phyloP scores from a whole-genome alignment of 2,888 invertebrate species.

The Hypomecis atomaria region DNA sequence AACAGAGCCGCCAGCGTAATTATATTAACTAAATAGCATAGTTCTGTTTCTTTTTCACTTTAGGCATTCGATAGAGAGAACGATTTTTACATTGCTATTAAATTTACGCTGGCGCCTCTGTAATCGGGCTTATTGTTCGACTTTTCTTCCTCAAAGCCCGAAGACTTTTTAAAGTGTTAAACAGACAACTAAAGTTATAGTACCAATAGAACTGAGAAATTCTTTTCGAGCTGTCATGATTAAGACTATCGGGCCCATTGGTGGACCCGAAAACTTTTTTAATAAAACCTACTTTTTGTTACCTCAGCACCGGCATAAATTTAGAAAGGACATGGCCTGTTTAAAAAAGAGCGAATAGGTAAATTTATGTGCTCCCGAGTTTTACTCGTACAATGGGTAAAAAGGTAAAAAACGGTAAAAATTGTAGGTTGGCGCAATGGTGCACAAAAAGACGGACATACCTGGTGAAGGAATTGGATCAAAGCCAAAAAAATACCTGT shows the following conservation, averaged over 20 bases:
- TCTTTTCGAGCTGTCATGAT: slow-evolving; percentile 26
- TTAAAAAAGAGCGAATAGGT: slow-evolving; percentile 64
- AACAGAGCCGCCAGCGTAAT: no score
- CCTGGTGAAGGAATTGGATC: slow-evolving; percentile 4
- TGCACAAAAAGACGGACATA: slow-evolving; percentile 11
- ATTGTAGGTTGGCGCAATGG: slow-evolving; percentile 23
- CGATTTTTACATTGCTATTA: no score
- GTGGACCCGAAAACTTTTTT: slow-evolving; percentile 68
- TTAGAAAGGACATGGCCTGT: slow-evolving; percentile 62
- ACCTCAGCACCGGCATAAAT: slow-evolving; percentile 63
- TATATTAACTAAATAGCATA: no score
- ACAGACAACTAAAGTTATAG: background rate
- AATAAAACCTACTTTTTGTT: slow-evolving; percentile 70
- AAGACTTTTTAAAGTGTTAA: background rate
- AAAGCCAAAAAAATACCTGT: background rate
- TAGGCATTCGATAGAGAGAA: no score
- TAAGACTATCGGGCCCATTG: slow-evolving; percentile 35
- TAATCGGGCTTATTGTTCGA: no score
- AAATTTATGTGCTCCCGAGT: slow-evolving; percentile 55
- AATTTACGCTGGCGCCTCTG: no score
- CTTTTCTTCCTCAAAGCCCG: no score
- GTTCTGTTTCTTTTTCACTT: no score
- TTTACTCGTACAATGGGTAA: slow-evolving; percentile 32
- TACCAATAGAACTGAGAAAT: slow-evolving; percentile 17
- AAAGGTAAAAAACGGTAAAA: slow-evolving; percentile 22